Evolutionary conservation across 35 echinoderm and acorn worm species (phyloP).

Genomic region (Lytechinus pictus): DNA sequence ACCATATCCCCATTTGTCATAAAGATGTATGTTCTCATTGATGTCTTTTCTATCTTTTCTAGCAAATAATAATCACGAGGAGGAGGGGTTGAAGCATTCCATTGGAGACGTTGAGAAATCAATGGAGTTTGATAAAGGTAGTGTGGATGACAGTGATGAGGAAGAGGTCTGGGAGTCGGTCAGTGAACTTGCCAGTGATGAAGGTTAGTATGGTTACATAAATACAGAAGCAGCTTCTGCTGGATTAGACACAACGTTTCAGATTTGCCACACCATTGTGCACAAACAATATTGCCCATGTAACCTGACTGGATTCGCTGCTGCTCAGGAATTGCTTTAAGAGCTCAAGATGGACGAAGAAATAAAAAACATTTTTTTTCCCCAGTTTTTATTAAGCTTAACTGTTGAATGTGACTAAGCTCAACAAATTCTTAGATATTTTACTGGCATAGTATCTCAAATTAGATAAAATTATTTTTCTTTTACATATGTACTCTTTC

Average conservation of each 20-base stretch:
- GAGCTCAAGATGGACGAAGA: no score
- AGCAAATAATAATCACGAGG: background rate
- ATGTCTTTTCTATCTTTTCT: background rate
- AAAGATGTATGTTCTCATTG: background rate
- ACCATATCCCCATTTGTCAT: background rate
- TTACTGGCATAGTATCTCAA: no score
- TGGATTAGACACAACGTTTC: no score
- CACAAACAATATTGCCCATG: no score
- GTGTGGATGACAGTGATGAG: background rate
- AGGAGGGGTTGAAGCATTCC: background rate
- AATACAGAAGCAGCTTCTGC: no score
- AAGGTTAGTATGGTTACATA: conserved; percentile 1
- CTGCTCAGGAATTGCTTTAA: no score
- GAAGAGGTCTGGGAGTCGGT: background rate
- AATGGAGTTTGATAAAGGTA: background rate
- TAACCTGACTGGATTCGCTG: no score
- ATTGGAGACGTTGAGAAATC: background rate
- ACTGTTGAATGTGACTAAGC: no score
- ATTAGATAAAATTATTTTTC: no score
- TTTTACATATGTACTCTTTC: no score
- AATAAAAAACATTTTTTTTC: background rate
- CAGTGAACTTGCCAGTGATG: conserved; percentile 44
- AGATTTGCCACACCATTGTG: no score
- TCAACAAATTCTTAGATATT: no score
- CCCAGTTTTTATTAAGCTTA: background rate